Evolutionary conservation across 2,888 invertebrate species (phyloP), one percentile per base, ranked within the genome.

Genomic region (Brachylomia viminalis): DNA sequence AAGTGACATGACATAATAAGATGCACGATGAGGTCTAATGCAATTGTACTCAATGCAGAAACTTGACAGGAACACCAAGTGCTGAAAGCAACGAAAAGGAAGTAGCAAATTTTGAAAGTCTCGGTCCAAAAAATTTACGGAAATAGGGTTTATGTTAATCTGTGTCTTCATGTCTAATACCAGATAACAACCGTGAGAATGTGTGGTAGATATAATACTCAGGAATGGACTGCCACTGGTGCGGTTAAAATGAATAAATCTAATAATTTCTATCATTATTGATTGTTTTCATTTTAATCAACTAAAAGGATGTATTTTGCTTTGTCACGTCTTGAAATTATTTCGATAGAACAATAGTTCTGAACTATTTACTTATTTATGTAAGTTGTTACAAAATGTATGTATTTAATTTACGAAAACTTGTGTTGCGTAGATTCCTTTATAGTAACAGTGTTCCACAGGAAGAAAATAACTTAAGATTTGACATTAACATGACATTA

Each of bases 11-110:
- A 65, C 6, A 20, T 59, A 68, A 33, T 80, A 81, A n/a, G 68
- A 47, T 0, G 8, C 27, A 38, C 68, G 38, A 30, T 83, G 83
- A 33, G 80, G 79, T 49, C 79, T 72, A 8, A 81, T 56, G n/a
- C 83, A 81, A 49, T 81, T 81, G 33, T 72, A 65, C 7, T 78
- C 54, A n/a, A 81, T 65, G 17, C 83, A 68, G 30, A 78, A 81
- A 49, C 54, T 56, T 15, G 80, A 81, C 5, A 65, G 15, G n/a
- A 81, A 81, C 13, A 83, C n/a, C 15, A 72, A 2, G 2, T 78
- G 72, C 15, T 65, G 72, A 61, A 69, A 58, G n/a, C 27, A 78
- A 1, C 68, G 68, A 0, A 65, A 65, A 38, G 83, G 72, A 7
- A 83, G 30, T 0, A 83, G 47, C 0, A 68, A 7, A 15, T 68